Percentiles rank a stretch among this genome's conserved stretches.
These are phyloP conservation scores for Dicyrtoma fusca DNA, from an alignment of 2,888 invertebrate species.

Conservation along the genomic window DNA sequence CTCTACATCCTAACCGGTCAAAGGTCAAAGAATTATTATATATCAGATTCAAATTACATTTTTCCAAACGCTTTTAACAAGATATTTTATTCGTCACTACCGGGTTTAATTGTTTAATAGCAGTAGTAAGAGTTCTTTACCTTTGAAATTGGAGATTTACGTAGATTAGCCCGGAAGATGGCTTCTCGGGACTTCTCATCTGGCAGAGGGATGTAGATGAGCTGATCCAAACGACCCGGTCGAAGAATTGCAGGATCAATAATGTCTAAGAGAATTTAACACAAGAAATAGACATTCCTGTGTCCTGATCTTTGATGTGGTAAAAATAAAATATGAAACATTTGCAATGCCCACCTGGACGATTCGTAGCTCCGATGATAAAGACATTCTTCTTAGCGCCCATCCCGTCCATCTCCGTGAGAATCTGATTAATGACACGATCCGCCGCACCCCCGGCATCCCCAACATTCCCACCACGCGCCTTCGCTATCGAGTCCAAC, in stretches of 20 bases:
- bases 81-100: not conserved
- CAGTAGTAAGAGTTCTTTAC: slow-evolving; percentile 22
- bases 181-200: slow-evolving; percentile 97
- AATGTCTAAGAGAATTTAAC: slow-evolving; percentile 18
- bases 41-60: not conserved
- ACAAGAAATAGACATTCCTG: no score
- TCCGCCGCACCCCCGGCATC: slow-evolving; percentile 99
- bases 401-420: slow-evolving; percentile 99
- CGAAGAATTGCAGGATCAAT: slow-evolving; percentile 99
- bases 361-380: slow-evolving; percentile 95
- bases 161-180: slow-evolving; percentile 91
- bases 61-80: no score
- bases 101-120: not conserved
- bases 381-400: slow-evolving; percentile 99
- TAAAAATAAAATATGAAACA: no score
- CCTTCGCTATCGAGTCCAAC: slow-evolving; percentile 98
- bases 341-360: no score
- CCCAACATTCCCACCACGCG: slow-evolving; percentile 94
- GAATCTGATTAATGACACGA: slow-evolving; percentile 98
- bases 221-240: slow-evolving; percentile 97
- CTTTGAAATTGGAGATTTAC: slow-evolving; percentile 83
- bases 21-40: not conserved
- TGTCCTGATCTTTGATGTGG: slow-evolving; percentile 1
- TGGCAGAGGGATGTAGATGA: slow-evolving; percentile 95
- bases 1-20: slow-evolving; percentile 77